These are phyloP conservation scores for Proteles cristata DNA, from an alignment of 2,113 vertebrate genomes.

Conservation along the genomic window DNA sequence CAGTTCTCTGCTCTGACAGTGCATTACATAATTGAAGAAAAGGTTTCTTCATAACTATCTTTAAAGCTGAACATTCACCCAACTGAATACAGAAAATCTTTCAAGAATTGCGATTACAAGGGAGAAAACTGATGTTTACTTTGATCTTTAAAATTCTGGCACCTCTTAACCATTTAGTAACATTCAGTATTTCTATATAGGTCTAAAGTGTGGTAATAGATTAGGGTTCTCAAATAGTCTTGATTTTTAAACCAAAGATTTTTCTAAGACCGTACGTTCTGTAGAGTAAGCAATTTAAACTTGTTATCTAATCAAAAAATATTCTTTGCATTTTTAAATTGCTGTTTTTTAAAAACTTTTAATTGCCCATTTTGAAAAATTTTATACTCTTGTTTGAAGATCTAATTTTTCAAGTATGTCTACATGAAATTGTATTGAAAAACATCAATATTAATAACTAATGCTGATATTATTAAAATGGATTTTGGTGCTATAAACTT, in stretches of 20 bases:
- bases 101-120: constrained; percentile 47
- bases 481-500: constrained; percentile 71
- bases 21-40: constrained; percentile 54
- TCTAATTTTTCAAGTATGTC: constrained; percentile 30
- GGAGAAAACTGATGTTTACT: constrained; percentile 53
- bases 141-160: constrained; percentile 60
- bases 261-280: constrained; percentile 7
- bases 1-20: constrained; percentile 51
- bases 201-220: constrained; percentile 55
- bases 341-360: constrained; percentile 62
- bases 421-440: constrained; percentile 51
- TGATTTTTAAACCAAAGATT: constrained; percentile 78
- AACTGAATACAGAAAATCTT: constrained; percentile 58
- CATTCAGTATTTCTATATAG: constrained; percentile 51
- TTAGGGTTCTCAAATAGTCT: constrained; percentile 58
- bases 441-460: not conserved
- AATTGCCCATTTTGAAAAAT: constrained; percentile 65
- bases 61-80: constrained; percentile 36
- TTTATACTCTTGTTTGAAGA: constrained; percentile 52
- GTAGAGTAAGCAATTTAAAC: not conserved
- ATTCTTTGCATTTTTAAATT: constrained; percentile 63
- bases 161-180: constrained; percentile 6
- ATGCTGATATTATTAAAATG: constrained; percentile 49
- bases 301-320: constrained; percentile 61
- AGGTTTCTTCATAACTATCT: constrained; percentile 30